phyloP scores from a whole-genome alignment of 2,113 vertebrate species.

The Rattus norvegicus region GRCr8 NC_086020.1:18967001-18967500 shows the following conservation, averaged over 20 bases:
- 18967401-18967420: no score
- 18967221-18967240: not conserved
- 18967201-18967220: not conserved
- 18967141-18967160: not conserved
- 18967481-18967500: no score
- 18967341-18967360: not conserved
- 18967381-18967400: no score
- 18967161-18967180: not conserved
- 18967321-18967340: not conserved
- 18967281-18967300: not conserved
- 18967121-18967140: not conserved
- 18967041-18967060: not conserved
- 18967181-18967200: no score
- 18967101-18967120: not conserved
- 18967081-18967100: not conserved
- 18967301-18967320: not conserved
- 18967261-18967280: not conserved
- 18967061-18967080: not conserved
- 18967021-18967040: not conserved
- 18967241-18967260: accelerated
- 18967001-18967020: not conserved
- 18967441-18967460: no score
- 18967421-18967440: no score
- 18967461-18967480: no score
- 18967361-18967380: not conserved